A percentile compares a stretch with the other conserved stretches of the same genome.
Evolutionary conservation across 2,888 invertebrate species (phyloP).

Genomic region (Shargacucullia verbasci): DNA sequence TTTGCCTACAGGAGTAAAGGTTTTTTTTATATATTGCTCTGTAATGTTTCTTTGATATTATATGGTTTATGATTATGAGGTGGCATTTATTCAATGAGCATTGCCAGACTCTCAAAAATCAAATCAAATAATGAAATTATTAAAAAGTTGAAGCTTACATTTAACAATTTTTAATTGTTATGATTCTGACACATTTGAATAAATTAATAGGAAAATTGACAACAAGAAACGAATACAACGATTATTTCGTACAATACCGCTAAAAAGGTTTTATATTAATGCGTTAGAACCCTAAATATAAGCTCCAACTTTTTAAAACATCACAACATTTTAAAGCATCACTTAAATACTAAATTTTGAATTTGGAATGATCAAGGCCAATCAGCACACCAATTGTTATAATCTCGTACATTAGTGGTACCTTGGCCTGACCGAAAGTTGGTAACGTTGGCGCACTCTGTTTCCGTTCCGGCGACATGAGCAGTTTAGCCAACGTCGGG

Average conservation of each 20-base stretch:
- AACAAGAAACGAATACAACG: too few species aligned
- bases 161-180: slow-evolving; percentile 14
- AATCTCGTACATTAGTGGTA: slow-evolving; percentile 78
- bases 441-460: slow-evolving; percentile 83
- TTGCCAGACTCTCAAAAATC: slow-evolving; percentile 74
- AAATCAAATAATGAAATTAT: slow-evolving; percentile 41
- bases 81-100: slow-evolving; percentile 80
- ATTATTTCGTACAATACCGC: too few species aligned
- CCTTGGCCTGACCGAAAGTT: slow-evolving; percentile 88
- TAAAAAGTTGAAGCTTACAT: slow-evolving; percentile 55
- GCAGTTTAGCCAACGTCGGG: slow-evolving; percentile 93
- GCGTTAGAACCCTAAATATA: slow-evolving; percentile 24
- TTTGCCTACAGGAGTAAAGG: slow-evolving; percentile 34
- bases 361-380: slow-evolving; percentile 86
- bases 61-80: slow-evolving; percentile 67
- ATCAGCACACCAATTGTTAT: slow-evolving; percentile 84
- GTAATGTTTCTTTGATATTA: slow-evolving; percentile 32
- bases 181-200: slow-evolving; percentile 14
- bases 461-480: slow-evolving; percentile 91
- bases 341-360: slow-evolving; percentile 86
- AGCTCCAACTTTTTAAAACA: slow-evolving; percentile 64
- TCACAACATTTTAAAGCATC: slow-evolving; percentile 63
- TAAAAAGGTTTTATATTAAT: background rate
- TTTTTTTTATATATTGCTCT: slow-evolving; percentile 34
- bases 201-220: too few species aligned